Evolutionary conservation across 1,140 invertebrate genomes (phyloP), one percentile per base, ranked within the genome.

Genomic region (Cyclargus thomasi): DNA sequence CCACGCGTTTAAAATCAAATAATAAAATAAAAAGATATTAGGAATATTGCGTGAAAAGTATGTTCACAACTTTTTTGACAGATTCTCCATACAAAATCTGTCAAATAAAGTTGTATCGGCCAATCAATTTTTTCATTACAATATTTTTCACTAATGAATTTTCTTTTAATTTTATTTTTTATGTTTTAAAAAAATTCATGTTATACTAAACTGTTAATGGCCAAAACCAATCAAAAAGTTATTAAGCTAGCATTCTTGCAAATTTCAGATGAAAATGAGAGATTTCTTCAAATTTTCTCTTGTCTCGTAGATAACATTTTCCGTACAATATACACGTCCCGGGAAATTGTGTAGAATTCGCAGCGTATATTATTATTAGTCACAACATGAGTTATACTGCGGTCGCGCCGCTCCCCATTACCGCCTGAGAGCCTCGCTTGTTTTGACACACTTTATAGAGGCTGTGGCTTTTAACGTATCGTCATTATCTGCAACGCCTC

Each of bases 351-450:
- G 18, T 59, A 59, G 55, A 59, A 59, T 59, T 59, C 21, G 17
- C 55, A 59, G 20, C 55, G 55, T 59, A 59, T 59, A 59, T 59
- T 59, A 59, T 59, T 59, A 59, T 59, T 59, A 59, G 18, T 59
- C 55, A 59, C 55, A 59, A 59, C 55, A 59, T 59, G 55, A 59
- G 55, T 59, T 59, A 59, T 21, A 59, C 18, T 59, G 55, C 55
- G 55, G 55, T 59, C 55, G 55, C 17, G 18, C 20, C 21, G 55
- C 55, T 20, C 18, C 55, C 55, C 55, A 47, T 47, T 47, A 47
- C 14, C 11, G 10, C 10, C 39, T 21, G 55, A 18, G 17, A 59
- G 55, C 55, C 10, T 20, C 55, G 55, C 55, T 18, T 20, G 55
- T 59, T 59, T 59, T 59, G 55, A 59, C 55, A 20, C 55, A 59